These are phyloP conservation scores for Gymnorhina tibicen DNA, from an alignment of 2,113 vertebrate genomes.

Conservation along the genomic window DNA sequence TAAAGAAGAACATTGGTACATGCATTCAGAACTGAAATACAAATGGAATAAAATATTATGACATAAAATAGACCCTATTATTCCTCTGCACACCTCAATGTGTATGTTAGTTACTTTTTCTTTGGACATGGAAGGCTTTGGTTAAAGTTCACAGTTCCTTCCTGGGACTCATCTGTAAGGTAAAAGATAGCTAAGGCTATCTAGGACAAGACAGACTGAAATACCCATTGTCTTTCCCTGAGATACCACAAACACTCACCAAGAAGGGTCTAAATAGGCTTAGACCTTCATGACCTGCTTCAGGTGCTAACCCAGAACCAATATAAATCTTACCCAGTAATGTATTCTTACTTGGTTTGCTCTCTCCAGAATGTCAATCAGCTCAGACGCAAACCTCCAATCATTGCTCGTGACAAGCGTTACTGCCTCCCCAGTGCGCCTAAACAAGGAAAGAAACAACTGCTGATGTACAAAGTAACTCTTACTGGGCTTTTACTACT, in stretches of 20 bases:
- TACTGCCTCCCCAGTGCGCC: slow-evolving; percentile 82
- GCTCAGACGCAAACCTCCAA: slow-evolving; percentile 86
- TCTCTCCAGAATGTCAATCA: slow-evolving; percentile 89
- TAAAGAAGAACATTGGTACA: not conserved
- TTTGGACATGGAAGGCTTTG: not conserved
- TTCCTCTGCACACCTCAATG: not conserved
- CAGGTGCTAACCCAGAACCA: not conserved
- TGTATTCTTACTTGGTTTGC: slow-evolving; percentile 79
- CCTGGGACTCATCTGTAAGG: not conserved
- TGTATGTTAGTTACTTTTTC: not conserved
- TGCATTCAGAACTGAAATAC: not conserved
- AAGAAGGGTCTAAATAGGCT: not conserved
- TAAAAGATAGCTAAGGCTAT: not conserved
- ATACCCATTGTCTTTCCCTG: not conserved
- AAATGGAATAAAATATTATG: not conserved
- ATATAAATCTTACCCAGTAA: not conserved
- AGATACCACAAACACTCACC: not conserved
- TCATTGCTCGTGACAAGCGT: slow-evolving; percentile 87
- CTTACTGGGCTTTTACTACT: not conserved
- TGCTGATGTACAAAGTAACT: not conserved
- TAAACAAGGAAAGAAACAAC: not conserved
- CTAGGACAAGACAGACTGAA: not conserved
- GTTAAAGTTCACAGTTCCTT: not conserved
- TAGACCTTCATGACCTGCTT: not conserved
- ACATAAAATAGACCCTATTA: not conserved